Percentiles rank a stretch among this genome's conserved stretches.
phyloP scores from a whole-genome alignment of 1,140 invertebrate genomes.

The Triops longicaudatus region DNA sequence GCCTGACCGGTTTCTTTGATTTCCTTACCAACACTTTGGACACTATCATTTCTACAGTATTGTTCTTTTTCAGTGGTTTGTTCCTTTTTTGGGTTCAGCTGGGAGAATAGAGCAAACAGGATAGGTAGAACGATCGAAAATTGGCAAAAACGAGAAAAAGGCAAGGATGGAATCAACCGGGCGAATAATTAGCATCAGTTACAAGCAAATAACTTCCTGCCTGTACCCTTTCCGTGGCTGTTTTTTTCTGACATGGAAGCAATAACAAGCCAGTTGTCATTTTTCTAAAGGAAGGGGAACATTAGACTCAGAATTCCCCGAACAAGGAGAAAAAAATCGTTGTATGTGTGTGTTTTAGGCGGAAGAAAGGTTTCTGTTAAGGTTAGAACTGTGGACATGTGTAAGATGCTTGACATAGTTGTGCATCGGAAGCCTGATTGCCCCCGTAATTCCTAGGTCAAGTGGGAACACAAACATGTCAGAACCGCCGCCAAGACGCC shows the following conservation, averaged over 20 bases:
- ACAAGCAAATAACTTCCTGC: not conserved
- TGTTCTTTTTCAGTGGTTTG: not conserved
- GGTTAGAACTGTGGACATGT: not conserved
- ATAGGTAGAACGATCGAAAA: not conserved
- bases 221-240: not conserved
- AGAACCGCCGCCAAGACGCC: slow-evolving; percentile 6
- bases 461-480: slow-evolving; percentile 9
- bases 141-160: not conserved
- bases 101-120: not conserved
- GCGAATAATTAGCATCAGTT: slow-evolving; percentile 7
- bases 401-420: not conserved
- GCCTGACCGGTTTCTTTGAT: slow-evolving; percentile 3
- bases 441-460: slow-evolving; percentile 14
- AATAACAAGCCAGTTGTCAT: not conserved
- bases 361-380: not conserved
- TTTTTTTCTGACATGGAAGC: not conserved
- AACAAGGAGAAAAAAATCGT: not conserved
- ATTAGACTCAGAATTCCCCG: not conserved
- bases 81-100: not conserved
- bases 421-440: slow-evolving; percentile 7
- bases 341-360: not conserved
- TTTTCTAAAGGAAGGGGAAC: not conserved
- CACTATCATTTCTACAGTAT: not conserved
- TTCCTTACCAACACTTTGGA: not conserved
- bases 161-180: not conserved